Evolutionary conservation across 2,797 vertebrate species (phyloP).

Genomic region (Mastacembelus armatus): DNA sequence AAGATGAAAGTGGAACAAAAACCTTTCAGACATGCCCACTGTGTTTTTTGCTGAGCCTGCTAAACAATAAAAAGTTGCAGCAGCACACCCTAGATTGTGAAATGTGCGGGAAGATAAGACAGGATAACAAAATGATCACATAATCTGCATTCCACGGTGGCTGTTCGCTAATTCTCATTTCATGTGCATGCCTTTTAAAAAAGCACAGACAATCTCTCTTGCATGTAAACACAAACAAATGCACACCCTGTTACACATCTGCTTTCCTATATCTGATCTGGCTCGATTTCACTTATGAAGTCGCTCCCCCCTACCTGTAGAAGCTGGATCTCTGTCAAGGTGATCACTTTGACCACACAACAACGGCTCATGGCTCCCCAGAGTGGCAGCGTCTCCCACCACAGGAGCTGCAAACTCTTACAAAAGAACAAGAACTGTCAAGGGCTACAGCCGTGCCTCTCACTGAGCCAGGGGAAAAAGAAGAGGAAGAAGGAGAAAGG

Average conservation of each 20-base stretch:
- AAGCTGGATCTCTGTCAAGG: slow-evolving; percentile 85
- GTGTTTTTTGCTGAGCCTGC: slow-evolving; percentile 67
- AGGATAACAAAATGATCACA: slow-evolving; percentile 44
- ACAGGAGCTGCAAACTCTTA: slow-evolving; percentile 51
- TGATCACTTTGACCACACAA: slow-evolving; percentile 86
- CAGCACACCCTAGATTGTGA: slow-evolving; percentile 67
- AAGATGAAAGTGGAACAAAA: slow-evolving; percentile 63
- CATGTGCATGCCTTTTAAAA: slow-evolving; percentile 27
- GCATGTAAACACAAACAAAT: slow-evolving; percentile 44
- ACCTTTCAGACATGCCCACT: slow-evolving; percentile 37
- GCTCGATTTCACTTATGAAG: not conserved
- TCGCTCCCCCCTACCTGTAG: slow-evolving; percentile 75
- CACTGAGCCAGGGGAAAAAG: slow-evolving; percentile 51
- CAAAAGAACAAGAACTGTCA: slow-evolving; percentile 58
- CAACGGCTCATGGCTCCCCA: slow-evolving; percentile 79
- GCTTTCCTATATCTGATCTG: slow-evolving; percentile 14
- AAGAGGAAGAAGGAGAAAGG: slow-evolving; percentile 64
- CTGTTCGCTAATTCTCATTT: slow-evolving; percentile 39
- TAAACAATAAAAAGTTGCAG: slow-evolving; percentile 62
- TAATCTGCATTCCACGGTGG: slow-evolving; percentile 50
- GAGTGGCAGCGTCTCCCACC: slow-evolving; percentile 51
- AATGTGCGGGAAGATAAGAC: slow-evolving; percentile 63
- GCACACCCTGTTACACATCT: slow-evolving; percentile 3
- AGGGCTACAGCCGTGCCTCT: slow-evolving; percentile 57
- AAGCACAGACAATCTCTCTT: not conserved